Conservation (phyloP, 1,140 invertebrate genomes). For the Oreohelix idahoensis region DNA sequence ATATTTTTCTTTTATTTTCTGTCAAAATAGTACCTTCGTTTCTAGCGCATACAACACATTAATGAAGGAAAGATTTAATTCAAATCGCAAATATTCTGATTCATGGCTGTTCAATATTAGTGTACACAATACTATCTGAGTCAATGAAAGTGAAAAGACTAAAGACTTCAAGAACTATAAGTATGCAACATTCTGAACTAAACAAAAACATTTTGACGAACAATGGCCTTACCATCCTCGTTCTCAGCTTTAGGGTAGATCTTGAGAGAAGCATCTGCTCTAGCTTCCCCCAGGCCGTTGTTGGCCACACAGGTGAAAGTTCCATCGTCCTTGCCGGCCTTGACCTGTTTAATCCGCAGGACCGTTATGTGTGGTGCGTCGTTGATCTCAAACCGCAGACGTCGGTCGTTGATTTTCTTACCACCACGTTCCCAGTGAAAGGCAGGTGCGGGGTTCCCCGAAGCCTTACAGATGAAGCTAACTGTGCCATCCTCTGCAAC, state of each 20-base stretch:
- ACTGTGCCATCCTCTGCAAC: conserved; percentile 91
- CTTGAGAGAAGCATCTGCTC: conserved; percentile 86
- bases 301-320: conserved; percentile 72
- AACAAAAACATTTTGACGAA: no score
- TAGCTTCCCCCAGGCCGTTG: conserved; percentile 83
- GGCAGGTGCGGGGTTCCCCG: conserved; percentile 88
- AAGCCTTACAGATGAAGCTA: conserved; percentile 94
- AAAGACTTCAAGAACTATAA: no score
- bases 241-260: conserved; percentile 77
- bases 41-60: no score
- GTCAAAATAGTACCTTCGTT: no score
- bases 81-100: no score
- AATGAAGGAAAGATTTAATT: no score
- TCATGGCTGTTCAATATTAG: no score
- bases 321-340: conserved; percentile 85
- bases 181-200: no score
- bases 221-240: conserved; percentile 32
- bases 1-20: no score
- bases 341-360: conserved; percentile 92
- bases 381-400: conserved; percentile 70
- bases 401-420: conserved; percentile 80
- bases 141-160: no score
- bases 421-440: conserved; percentile 93
- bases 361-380: conserved; percentile 82
- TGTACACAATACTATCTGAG: no score